Conservation (phyloP, 2,888 invertebrate genomes). For the Dryobotodes eremita region DNA sequence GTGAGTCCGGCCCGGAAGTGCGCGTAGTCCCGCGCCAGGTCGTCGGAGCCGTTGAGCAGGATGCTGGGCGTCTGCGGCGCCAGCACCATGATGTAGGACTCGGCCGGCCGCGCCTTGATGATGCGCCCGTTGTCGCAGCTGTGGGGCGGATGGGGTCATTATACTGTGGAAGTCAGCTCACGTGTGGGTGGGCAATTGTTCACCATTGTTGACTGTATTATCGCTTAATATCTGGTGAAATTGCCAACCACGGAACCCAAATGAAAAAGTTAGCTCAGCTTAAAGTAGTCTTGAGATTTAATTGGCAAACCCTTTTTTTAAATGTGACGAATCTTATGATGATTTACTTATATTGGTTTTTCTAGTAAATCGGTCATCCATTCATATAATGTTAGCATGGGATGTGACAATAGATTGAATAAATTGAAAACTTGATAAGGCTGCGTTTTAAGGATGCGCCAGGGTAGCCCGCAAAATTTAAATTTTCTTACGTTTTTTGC, state of each 20-base stretch:
- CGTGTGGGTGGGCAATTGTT: no score
- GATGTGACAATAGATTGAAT: no score
- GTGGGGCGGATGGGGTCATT: conserved; percentile 8
- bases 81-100: conserved; percentile 96
- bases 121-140: conserved; percentile 94
- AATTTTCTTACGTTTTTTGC: no score
- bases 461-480: no score
- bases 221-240: no score
- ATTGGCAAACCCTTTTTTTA: not conserved
- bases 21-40: conserved; percentile 96
- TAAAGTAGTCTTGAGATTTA: not conserved
- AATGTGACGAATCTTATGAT: not conserved
- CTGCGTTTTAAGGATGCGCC: no score
- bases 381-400: no score
- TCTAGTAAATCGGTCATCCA: not conserved
- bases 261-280: not conserved
- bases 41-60: conserved; percentile 94
- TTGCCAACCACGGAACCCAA: no score
- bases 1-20: conserved; percentile 96
- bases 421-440: no score
- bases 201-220: no score
- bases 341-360: not conserved
- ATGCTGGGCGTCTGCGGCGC: conserved; percentile 96
- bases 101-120: conserved; percentile 94
- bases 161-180: no score